phyloP scores from a whole-genome alignment of 37 sponge, comb jelly and placozoan species.

The Chondrilla cf. caribensis region DNA sequence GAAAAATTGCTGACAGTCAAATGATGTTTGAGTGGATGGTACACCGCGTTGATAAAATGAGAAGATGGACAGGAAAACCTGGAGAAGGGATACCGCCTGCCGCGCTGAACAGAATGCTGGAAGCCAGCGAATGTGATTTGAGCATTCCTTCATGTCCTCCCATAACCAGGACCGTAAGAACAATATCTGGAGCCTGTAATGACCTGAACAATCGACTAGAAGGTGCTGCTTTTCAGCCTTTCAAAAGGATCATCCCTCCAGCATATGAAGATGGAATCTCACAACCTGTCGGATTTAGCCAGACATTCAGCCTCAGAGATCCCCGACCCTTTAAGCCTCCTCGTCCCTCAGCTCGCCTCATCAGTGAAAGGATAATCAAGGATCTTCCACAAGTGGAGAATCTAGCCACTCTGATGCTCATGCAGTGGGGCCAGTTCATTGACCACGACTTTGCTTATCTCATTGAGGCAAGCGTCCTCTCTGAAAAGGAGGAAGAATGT shows the following conservation, averaged over 20 bases:
- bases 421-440: conserved; percentile 97
- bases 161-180: conserved; percentile 21
- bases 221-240: conserved; percentile 64
- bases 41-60: neutral
- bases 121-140: neutral
- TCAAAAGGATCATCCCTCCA: conserved; percentile 61
- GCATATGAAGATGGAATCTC: conserved; percentile 72
- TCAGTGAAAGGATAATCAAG: conserved; percentile 38
- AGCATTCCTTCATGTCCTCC: neutral
- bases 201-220: conserved; percentile 52
- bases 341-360: conserved; percentile 69
- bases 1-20: neutral
- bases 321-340: conserved; percentile 49
- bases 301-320: conserved; percentile 18
- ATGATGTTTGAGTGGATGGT: neutral
- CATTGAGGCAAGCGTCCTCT: neutral
- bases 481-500: neutral
- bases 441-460: conserved; percentile 76
- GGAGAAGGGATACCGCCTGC: neutral
- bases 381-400: conserved; percentile 28
- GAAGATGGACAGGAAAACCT: neutral
- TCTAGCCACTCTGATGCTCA: conserved; percentile 67
- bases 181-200: conserved; percentile 84
- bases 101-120: neutral
- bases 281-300: conserved; percentile 48